Conservation (phyloP, 2,888 invertebrate species). For the Alviniconcha strummeri region DNA sequence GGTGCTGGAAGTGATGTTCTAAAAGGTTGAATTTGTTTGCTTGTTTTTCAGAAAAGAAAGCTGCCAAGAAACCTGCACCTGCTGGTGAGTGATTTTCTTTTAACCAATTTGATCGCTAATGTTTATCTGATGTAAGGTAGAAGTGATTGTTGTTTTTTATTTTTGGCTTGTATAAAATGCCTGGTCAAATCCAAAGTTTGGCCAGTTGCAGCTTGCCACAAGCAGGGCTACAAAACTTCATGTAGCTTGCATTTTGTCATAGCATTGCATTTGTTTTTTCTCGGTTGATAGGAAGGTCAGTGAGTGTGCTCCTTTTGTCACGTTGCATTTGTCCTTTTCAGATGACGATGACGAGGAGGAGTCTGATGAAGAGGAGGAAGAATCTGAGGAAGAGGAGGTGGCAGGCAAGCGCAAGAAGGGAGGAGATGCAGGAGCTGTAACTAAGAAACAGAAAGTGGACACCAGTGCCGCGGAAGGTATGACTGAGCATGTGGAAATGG, state of each 20-base stretch:
- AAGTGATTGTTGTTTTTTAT: no score
- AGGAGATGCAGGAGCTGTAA: not conserved
- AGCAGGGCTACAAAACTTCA: no score
- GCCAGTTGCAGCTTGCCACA: no score
- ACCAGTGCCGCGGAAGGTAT: not conserved
- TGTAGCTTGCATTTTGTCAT: no score
- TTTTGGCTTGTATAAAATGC: no score
- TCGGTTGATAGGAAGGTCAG: no score
- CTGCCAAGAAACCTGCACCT: constrained; percentile 5
- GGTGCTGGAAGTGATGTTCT: no score
- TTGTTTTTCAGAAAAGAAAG: constrained; percentile 20
- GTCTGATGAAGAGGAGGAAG: constrained; percentile 5
- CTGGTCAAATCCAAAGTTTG: no score
- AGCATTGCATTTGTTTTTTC: no score
- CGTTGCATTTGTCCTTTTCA: not conserved
- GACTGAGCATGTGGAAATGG: no score
- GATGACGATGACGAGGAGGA: constrained; percentile 10
- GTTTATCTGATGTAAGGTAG: no score
- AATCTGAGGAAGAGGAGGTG: constrained; percentile 7
- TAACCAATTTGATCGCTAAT: not conserved
- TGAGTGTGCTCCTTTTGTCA: no score
- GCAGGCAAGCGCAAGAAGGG: constrained; percentile 3
- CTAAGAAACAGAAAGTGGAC: constrained; percentile 18
- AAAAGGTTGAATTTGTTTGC: not conserved
- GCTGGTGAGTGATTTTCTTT: not conserved